Base-by-base conservation (phyloP, 2,888 invertebrate genomes). In the Dolichomitus sp. region DNA sequence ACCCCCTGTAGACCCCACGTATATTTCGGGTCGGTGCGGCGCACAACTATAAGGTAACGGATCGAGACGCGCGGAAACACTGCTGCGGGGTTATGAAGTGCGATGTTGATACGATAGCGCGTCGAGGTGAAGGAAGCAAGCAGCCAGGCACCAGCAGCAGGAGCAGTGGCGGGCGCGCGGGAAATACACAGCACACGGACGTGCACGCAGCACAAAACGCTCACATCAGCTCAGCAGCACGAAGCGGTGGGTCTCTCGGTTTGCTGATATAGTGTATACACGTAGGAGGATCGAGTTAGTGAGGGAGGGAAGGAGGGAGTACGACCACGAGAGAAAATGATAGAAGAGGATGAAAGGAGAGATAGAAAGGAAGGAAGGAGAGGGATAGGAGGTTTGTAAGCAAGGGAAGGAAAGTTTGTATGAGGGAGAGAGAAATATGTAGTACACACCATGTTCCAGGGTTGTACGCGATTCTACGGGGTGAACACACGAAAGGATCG, bases 81-180 rank as follows among this genome's bases (percentile, higher is more conserved):
- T 87, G 90, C 89, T 87, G 88, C 89, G 86, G 90, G 89, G 88
- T 89, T 91, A 91, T 91, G 91, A 92, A 91, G 91, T 90, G 91
- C 92, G 91, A 91, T 91, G 91, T 90, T 89, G 91, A 90, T 89
- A 87, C 88, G 90, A 91, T 90, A 91, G 90, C 87, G 75, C 85
- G 84, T 86, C 83, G 86, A 80, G 86, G 87, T 79, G 87, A 85
- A 88, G 86, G 87, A 84, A 87, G 87, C 87, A 87, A 85, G 85
- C 81, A 37, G 17, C 11, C 37, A 85, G 84, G 83, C 83, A 83
- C 81, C 87, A 84, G 83, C 88, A 80, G 86, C 85, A 86, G 61
- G 37, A 61, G 54, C 54, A 27, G 85, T 86, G 86, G 80, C 79
- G 77, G 69, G 76, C 83, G 68, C 63, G 76, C 84, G 79, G 66